phyloP scores from a whole-genome alignment of 2,113 vertebrate species.

The Gymnorhina tibicen region DNA sequence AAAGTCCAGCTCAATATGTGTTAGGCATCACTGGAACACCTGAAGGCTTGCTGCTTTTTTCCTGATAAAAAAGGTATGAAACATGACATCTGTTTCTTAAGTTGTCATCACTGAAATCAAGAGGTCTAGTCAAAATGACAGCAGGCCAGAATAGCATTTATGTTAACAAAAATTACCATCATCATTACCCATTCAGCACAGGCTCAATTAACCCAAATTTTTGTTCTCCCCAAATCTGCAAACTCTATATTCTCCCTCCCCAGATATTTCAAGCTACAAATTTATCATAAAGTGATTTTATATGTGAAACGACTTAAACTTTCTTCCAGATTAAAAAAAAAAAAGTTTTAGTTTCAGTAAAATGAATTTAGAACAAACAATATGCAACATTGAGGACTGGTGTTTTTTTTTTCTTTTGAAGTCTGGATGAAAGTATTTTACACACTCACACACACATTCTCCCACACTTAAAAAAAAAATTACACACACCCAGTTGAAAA shows the following conservation, averaged over 20 bases:
- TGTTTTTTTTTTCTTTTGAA: slow-evolving; percentile 43
- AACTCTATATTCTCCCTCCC: slow-evolving; percentile 7
- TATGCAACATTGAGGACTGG: slow-evolving; percentile 30
- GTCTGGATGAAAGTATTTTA: slow-evolving; percentile 18
- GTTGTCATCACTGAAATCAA: slow-evolving; percentile 67
- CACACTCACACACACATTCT: neutral
- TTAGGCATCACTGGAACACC: slow-evolving; percentile 82
- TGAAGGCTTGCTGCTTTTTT: slow-evolving; percentile 84
- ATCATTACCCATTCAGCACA: slow-evolving; percentile 28
- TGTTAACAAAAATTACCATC: slow-evolving; percentile 26
- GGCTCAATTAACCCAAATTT: slow-evolving; percentile 52
- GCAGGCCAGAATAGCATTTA: slow-evolving; percentile 67
- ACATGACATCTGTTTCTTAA: slow-evolving; percentile 75
- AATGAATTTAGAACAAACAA: slow-evolving; percentile 59
- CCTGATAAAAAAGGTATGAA: slow-evolving; percentile 81
- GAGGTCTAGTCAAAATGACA: slow-evolving; percentile 68
- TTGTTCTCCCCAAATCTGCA: slow-evolving; percentile 27
- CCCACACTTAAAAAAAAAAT: neutral
- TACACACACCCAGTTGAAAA: slow-evolving; percentile 19
- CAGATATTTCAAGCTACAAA: slow-evolving; percentile 37
- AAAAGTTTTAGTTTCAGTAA: slow-evolving; percentile 35
- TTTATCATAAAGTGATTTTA: slow-evolving; percentile 25
- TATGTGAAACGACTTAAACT: slow-evolving; percentile 15
- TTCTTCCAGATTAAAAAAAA: slow-evolving; percentile 25
- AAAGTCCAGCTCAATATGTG: slow-evolving; percentile 77